These are phyloP conservation scores for Portevinia maculata DNA, from an alignment of 2,888 invertebrate species.

Conservation along the genomic window DNA sequence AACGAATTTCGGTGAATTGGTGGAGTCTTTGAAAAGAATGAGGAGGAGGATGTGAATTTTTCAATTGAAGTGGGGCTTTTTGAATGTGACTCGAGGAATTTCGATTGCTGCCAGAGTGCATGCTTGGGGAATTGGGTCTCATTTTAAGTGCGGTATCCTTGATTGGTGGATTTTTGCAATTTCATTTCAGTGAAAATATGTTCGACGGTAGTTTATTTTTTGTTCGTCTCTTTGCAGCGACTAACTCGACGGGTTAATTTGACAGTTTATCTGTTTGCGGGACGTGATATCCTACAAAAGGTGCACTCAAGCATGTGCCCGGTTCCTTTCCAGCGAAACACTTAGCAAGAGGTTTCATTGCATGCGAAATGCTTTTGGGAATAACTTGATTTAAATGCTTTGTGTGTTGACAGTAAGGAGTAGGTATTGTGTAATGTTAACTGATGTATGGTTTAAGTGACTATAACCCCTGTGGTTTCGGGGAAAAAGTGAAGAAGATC, in stretches of 20 bases:
- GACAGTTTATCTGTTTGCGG: constrained; percentile 66
- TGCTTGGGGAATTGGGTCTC: constrained; percentile 39
- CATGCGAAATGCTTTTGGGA: constrained; percentile 25
- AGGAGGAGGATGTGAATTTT: neutral
- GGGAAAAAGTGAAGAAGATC: no score
- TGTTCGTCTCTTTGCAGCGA: constrained; percentile 38
- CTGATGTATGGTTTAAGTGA: no score
- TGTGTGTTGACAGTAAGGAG: no score
- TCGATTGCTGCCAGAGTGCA: constrained; percentile 51
- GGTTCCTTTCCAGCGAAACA: constrained; percentile 47
- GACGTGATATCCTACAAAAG: constrained; percentile 57
- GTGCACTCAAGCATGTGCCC: constrained; percentile 15
- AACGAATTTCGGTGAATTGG: constrained; percentile 38
- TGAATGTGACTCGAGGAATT: constrained; percentile 54
- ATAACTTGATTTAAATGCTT: no score
- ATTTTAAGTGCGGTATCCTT: constrained; percentile 43
- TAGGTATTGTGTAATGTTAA: no score
- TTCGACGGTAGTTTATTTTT: constrained; percentile 47
- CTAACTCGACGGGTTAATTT: constrained; percentile 73
- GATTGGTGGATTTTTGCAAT: constrained; percentile 36
- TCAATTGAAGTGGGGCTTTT: constrained; percentile 11
- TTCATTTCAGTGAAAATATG: constrained; percentile 40
- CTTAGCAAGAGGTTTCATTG: constrained; percentile 41
- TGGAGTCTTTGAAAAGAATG: constrained; percentile 35
- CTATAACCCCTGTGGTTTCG: no score